Percentiles rank a stretch among this genome's conserved stretches.
phyloP scores from a whole-genome alignment of 1,140 invertebrate species.

The Drosophila lacteicornis region DNA sequence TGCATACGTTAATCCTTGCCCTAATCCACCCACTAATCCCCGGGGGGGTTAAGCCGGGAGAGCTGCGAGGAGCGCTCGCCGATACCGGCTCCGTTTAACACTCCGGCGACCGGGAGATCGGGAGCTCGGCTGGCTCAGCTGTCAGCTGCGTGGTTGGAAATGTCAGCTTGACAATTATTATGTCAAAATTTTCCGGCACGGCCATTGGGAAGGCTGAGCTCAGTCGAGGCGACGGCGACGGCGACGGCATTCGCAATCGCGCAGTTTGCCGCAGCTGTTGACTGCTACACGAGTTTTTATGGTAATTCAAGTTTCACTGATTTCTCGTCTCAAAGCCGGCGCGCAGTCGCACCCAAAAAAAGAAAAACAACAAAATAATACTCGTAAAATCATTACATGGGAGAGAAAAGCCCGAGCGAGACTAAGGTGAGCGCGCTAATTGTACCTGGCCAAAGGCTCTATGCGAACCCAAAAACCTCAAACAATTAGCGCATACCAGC shows the following conservation, averaged over 20 bases:
- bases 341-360: conserved; percentile 72
- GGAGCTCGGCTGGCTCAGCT: conserved; percentile 55
- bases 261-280: conserved; percentile 69
- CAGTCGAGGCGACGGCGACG: conserved; percentile 12
- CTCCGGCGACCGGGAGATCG: conserved; percentile 11
- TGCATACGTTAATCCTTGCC: not conserved
- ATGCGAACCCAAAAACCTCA: conserved; percentile 24
- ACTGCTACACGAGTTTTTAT: conserved; percentile 83
- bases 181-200: conserved; percentile 80
- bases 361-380: conserved; percentile 30
- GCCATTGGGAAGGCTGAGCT: conserved; percentile 57
- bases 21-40: conserved; percentile 23
- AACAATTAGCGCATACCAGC: conserved; percentile 74
- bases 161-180: conserved; percentile 85
- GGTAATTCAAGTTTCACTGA: conserved; percentile 84
- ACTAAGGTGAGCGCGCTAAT: conserved; percentile 60
- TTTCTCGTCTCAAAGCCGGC: conserved; percentile 58
- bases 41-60: conserved; percentile 21
- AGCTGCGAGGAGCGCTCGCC: conserved; percentile 7
- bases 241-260: conserved; percentile 41
- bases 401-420: conserved; percentile 65
- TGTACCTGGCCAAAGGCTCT: conserved; percentile 48
- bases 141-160: conserved; percentile 83
- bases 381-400: conserved; percentile 30
- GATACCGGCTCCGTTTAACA: conserved; percentile 21